Percentiles rank a stretch among this genome's conserved stretches.
Evolutionary conservation across 2,113 vertebrate species (phyloP).

Genomic region (Maylandia zebra): DNA sequence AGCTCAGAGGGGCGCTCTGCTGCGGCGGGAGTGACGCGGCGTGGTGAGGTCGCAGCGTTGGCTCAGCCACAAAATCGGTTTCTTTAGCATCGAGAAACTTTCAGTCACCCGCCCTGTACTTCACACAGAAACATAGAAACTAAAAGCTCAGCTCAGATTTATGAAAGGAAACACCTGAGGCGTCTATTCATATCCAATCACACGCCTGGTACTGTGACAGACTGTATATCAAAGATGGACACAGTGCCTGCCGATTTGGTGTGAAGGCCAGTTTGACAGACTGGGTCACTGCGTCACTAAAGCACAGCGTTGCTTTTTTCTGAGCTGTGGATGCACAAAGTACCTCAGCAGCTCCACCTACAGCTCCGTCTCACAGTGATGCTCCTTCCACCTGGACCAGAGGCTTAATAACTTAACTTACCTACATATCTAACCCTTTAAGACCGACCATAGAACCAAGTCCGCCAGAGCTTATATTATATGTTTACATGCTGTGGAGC

Average conservation of each 20-base stretch:
- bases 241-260: neutral
- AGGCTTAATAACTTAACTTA: rapidly evolving
- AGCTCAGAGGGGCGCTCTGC: neutral
- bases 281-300: neutral
- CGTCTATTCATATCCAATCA: rapidly evolving
- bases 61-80: neutral
- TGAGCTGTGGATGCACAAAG: neutral
- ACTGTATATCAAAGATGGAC: neutral
- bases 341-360: neutral
- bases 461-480: too few relatives aligned
- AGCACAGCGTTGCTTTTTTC: neutral
- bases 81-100: neutral
- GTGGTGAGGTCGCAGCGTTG: neutral
- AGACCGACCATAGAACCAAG: rapidly evolving
- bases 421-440: neutral
- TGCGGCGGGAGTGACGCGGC: neutral
- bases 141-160: neutral
- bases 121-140: neutral
- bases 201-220: neutral
- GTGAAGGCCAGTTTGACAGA: neutral
- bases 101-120: neutral
- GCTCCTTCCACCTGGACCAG: neutral
- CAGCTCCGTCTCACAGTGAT: neutral
- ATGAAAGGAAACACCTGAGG: neutral
- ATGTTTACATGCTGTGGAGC: rapidly evolving